These are phyloP conservation scores for Gallinago jamesoni DNA, from an alignment of 2,113 vertebrate genomes.

Conservation along the genomic window DNA sequence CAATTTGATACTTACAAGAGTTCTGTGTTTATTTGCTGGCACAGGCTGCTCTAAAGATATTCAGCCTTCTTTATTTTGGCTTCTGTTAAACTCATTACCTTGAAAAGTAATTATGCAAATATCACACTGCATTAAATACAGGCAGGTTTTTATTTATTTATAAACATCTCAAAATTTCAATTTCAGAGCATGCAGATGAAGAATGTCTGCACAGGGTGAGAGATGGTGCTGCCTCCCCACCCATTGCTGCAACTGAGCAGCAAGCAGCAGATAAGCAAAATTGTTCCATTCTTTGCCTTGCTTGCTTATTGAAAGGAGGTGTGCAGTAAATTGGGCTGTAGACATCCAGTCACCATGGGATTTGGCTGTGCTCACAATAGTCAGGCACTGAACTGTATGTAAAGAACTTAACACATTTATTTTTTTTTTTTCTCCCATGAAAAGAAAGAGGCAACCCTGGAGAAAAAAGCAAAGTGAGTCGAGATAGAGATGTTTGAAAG, in stretches of 20 bases:
- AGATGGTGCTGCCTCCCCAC: not conserved
- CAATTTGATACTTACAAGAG: conserved; percentile 1
- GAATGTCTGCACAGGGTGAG: not conserved
- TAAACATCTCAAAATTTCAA: conserved; percentile 25
- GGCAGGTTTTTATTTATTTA: conserved; percentile 51
- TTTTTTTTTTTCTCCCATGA: not conserved
- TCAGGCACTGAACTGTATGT: not conserved
- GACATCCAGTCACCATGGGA: not conserved
- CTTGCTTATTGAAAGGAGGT: not conserved
- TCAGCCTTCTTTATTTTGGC: conserved; percentile 19
- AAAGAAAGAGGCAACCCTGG: not conserved
- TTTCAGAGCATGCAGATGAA: conserved; percentile 19
- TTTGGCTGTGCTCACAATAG: not conserved
- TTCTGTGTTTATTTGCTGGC: conserved; percentile 44
- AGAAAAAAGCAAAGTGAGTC: not conserved
- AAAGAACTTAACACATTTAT: not conserved
- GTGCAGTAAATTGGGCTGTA: not conserved
- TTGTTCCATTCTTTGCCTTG: not conserved
- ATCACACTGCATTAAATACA: not conserved
- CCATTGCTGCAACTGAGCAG: not conserved
- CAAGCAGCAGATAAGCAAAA: conserved; percentile 19
- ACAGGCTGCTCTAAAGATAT: conserved; percentile 19
- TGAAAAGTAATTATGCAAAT: conserved; percentile 65
- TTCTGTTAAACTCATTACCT: conserved; percentile 57
- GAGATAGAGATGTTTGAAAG: not conserved